Evolutionary conservation across 2,888 invertebrate genomes (phyloP).

Genomic region (Liopterus haemorrhoidalis): DNA sequence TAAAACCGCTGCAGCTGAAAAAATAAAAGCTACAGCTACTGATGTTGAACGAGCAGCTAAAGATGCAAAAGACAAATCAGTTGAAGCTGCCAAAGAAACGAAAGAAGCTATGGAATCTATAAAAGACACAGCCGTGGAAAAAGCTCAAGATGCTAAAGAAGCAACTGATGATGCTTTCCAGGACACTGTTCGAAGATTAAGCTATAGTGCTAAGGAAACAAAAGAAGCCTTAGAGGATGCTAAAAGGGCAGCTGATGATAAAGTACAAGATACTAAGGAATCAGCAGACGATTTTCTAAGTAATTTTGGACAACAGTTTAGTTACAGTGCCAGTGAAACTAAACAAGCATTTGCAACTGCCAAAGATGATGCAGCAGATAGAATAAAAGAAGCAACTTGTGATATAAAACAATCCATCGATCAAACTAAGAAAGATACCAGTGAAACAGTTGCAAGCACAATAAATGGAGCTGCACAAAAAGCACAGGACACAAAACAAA

Average conservation of each 20-base stretch:
- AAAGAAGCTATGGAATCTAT: slow-evolving; percentile 34
- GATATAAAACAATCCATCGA: too few relatives aligned
- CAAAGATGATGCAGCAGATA: slow-evolving; percentile 5
- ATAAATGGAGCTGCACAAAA: too few relatives aligned
- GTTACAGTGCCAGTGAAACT: slow-evolving; percentile 4
- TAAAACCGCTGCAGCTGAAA: slow-evolving; percentile 37
- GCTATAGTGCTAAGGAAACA: slow-evolving; percentile 5
- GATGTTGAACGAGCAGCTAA: background rate
- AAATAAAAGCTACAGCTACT: background rate
- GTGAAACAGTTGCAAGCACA: too few relatives aligned
- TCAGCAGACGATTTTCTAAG: slow-evolving; percentile 7
- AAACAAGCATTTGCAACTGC: slow-evolving; percentile 6
- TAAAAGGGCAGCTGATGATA: slow-evolving; percentile 17
- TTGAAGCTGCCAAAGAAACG: slow-evolving; percentile 44
- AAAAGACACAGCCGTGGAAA: slow-evolving; percentile 17
- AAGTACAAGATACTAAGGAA: slow-evolving; percentile 17
- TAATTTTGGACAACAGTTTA: slow-evolving; percentile 1
- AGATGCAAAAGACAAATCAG: slow-evolving; percentile 32
- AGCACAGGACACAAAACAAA: too few relatives aligned
- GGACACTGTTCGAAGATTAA: too few relatives aligned
- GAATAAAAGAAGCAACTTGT: background rate
- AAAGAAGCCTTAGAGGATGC: slow-evolving; percentile 10
- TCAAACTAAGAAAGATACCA: too few relatives aligned
- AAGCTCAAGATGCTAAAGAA: slow-evolving; percentile 14
- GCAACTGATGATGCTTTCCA: slow-evolving; percentile 11